Conservation (phyloP, 1,140 invertebrate species). For the Caerostris darwini region DNA sequence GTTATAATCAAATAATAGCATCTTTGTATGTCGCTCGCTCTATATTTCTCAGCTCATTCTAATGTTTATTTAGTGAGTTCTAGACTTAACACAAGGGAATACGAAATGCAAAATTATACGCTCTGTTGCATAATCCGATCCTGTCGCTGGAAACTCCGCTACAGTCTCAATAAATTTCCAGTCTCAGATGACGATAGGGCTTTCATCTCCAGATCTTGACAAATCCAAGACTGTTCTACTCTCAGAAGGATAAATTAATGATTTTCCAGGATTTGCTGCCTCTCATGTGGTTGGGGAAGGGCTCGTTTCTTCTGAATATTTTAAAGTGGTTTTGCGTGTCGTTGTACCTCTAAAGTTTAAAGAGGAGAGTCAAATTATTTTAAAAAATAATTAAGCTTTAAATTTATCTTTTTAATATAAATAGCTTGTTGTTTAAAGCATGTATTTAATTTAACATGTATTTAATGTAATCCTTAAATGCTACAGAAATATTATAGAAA, state of each 20-base stretch:
- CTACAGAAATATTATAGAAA: too few species aligned
- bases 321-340: conserved; percentile 39
- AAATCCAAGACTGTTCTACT: conserved; percentile 18
- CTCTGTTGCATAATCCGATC: conserved; percentile 31
- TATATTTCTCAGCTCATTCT: neutral
- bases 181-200: neutral
- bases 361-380: neutral
- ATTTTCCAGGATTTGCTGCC: neutral
- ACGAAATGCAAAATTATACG: conserved; percentile 45
- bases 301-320: neutral
- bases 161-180: conserved; percentile 38
- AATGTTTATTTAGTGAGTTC: conserved; percentile 25
- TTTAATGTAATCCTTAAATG: too few species aligned
- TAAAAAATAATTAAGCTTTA: neutral
- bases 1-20: conserved; percentile 42
- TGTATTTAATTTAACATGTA: too few species aligned
- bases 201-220: conserved; percentile 34
- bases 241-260: conserved; percentile 38
- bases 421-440: too few species aligned
- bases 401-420: neutral
- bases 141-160: conserved; percentile 4
- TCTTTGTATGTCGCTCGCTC: conserved; percentile 8
- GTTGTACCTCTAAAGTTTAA: neutral
- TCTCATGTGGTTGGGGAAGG: neutral
- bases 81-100: conserved; percentile 3